phyloP scores from a whole-genome alignment of 1,140 invertebrate species.

The Eulimnadia texana region DNA sequence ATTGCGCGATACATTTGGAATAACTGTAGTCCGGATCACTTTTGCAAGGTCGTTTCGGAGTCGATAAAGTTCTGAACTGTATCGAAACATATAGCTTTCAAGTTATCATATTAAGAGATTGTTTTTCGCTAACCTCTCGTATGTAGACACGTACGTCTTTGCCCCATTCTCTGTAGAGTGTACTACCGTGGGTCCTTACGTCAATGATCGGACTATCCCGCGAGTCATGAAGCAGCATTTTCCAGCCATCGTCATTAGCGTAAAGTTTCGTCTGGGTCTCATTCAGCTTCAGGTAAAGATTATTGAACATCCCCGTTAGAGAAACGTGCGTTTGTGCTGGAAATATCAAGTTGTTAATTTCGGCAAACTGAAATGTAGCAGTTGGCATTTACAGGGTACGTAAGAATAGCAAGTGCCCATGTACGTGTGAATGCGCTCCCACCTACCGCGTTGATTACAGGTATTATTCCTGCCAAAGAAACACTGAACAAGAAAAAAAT shows the following conservation, averaged over 20 bases:
- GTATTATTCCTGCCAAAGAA: slow-evolving; percentile 20
- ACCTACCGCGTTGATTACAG: slow-evolving; percentile 19
- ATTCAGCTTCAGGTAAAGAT: slow-evolving; percentile 22
- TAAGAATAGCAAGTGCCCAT: slow-evolving; percentile 22
- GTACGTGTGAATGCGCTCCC: slow-evolving; percentile 20
- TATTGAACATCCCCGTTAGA: slow-evolving; percentile 23
- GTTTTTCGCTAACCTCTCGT: slow-evolving; percentile 17
- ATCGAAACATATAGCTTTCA: neutral
- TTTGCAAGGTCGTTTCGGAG: slow-evolving; percentile 19
- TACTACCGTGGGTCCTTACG: slow-evolving; percentile 22
- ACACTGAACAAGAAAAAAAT: slow-evolving; percentile 17
- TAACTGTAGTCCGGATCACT: slow-evolving; percentile 16
- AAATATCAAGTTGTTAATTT: neutral
- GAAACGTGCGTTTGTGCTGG: slow-evolving; percentile 7
- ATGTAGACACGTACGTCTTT: slow-evolving; percentile 21
- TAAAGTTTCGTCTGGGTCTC: slow-evolving; percentile 17
- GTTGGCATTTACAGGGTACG: slow-evolving; percentile 18
- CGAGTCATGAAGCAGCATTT: slow-evolving; percentile 23
- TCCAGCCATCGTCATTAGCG: slow-evolving; percentile 20
- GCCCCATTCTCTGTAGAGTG: slow-evolving; percentile 20
- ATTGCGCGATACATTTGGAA: slow-evolving; percentile 21
- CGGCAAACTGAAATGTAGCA: too few species aligned
- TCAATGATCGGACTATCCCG: slow-evolving; percentile 21
- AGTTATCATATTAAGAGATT: neutral
- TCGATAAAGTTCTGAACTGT: slow-evolving; percentile 22